Conservation (phyloP, 2,888 invertebrate species). For the Saturnia pavonia region DNA sequence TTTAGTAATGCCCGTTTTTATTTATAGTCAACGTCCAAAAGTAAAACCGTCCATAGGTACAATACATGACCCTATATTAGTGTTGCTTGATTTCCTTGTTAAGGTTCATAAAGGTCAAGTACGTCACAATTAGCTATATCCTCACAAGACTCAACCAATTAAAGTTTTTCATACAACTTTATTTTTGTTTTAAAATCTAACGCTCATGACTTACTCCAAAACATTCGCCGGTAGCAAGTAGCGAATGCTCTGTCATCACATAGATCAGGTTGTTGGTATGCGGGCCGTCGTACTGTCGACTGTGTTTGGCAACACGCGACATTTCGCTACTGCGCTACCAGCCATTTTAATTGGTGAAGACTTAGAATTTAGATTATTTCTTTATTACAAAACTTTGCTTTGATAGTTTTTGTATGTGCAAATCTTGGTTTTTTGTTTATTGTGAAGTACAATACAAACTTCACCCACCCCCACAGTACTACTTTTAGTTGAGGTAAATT, state of each 20-base stretch:
- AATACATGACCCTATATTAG: no score
- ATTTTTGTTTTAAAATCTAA: background rate
- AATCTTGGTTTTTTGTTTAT: background rate
- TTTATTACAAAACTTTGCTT: background rate
- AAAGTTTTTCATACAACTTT: background rate
- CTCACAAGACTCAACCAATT: no score
- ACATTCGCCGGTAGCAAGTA: slow-evolving; percentile 38
- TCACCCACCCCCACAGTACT: no score
- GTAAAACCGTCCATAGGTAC: no score
- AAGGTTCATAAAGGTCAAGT: no score
- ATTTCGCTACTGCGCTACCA: slow-evolving; percentile 38
- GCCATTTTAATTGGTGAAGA: slow-evolving; percentile 12
- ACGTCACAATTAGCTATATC: no score
- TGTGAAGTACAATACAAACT: no score
- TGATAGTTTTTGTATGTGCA: background rate
- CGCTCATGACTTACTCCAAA: slow-evolving; percentile 27
- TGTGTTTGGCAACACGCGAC: slow-evolving; percentile 72
- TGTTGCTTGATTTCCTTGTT: no score
- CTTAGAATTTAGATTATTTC: slow-evolving; percentile 13
- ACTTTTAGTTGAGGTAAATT: no score
- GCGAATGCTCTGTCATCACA: slow-evolving; percentile 74
- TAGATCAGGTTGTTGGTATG: slow-evolving; percentile 73
- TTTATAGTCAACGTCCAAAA: no score
- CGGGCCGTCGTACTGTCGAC: slow-evolving; percentile 63
- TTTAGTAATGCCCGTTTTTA: no score